These are phyloP conservation scores for Sander lucioperca DNA, from an alignment of 2,113 vertebrate genomes.

Conservation along the genomic window DNA sequence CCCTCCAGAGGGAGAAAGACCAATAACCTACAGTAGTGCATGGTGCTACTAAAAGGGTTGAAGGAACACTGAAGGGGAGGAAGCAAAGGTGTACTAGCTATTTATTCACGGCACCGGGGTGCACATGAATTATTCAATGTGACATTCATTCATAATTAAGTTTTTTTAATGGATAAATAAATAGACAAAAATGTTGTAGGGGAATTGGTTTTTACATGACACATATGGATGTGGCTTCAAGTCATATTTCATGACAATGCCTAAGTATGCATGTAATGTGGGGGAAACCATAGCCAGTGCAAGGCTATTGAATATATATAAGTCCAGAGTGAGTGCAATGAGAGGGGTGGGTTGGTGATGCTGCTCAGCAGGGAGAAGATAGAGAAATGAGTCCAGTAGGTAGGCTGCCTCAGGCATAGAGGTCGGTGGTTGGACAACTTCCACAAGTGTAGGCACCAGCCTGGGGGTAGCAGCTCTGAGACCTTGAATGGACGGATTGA, in stretches of 20 bases:
- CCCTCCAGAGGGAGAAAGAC: constrained; percentile 73
- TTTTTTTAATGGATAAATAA: constrained; percentile 84
- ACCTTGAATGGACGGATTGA: constrained; percentile 46
- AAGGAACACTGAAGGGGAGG: constrained; percentile 75
- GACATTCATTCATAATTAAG: constrained; percentile 81
- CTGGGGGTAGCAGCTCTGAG: constrained; percentile 47
- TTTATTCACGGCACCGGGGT: constrained; percentile 73
- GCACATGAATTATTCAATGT: constrained; percentile 82
- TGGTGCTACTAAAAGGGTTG: constrained; percentile 75
- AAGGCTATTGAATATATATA: constrained; percentile 46
- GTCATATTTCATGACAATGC: constrained; percentile 61
- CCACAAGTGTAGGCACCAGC: constrained; percentile 32
- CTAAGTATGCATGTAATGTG: constrained; percentile 65
- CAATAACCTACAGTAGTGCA: constrained; percentile 78
- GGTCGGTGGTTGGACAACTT: constrained; percentile 52
- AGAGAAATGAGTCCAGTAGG: constrained; percentile 65
- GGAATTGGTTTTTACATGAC: constrained; percentile 58
- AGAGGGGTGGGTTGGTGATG: constrained; percentile 43
- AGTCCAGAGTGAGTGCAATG: constrained; percentile 33
- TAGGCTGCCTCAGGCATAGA: constrained; percentile 59
- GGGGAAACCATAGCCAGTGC: constrained; percentile 19
- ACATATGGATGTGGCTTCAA: constrained; percentile 58
- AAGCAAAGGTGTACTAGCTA: constrained; percentile 72
- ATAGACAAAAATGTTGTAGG: constrained; percentile 74
- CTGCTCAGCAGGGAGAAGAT: constrained; percentile 51